Conservation (phyloP, 2,113 vertebrate species). For the Galemys pyrenaicus region DNA sequence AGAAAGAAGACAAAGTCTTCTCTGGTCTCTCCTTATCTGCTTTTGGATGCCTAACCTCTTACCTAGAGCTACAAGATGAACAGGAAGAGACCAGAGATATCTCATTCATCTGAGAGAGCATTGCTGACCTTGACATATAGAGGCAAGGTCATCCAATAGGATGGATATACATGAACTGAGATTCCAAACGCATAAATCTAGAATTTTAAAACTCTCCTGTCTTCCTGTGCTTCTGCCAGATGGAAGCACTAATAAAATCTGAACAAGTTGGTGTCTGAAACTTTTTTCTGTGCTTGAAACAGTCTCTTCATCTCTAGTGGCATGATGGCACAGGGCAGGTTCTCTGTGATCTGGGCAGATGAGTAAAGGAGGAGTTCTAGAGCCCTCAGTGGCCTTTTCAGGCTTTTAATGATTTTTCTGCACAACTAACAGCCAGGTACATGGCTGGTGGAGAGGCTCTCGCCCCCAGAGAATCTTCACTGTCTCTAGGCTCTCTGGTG, state of each 20-base stretch:
- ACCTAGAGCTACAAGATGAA: not conserved
- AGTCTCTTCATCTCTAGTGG: too few species aligned
- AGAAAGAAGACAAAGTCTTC: not conserved
- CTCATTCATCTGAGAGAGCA: not conserved
- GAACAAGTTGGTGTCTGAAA: not conserved
- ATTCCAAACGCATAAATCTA: not conserved
- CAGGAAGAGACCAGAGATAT: not conserved
- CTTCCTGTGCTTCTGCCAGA: not conserved
- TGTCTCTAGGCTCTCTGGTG: too few species aligned
- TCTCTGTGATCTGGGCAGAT: too few species aligned
- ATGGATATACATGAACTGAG: not conserved
- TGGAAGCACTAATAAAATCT: conserved; percentile 18
- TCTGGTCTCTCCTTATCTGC: too few species aligned
- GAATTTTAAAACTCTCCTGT: not conserved
- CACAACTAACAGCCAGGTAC: too few species aligned
- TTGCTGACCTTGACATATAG: not conserved
- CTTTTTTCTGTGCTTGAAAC: not conserved
- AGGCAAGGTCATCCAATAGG: not conserved
- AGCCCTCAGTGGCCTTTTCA: too few species aligned
- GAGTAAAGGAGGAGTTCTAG: too few species aligned
- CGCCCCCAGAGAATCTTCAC: too few species aligned
- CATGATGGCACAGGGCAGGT: too few species aligned
- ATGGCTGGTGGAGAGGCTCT: too few species aligned
- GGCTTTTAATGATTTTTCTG: too few species aligned
- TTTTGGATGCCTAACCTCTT: not conserved